Evolutionary conservation across 2,888 invertebrate genomes (phyloP).

Genomic region (Folsomia manolachei): DNA sequence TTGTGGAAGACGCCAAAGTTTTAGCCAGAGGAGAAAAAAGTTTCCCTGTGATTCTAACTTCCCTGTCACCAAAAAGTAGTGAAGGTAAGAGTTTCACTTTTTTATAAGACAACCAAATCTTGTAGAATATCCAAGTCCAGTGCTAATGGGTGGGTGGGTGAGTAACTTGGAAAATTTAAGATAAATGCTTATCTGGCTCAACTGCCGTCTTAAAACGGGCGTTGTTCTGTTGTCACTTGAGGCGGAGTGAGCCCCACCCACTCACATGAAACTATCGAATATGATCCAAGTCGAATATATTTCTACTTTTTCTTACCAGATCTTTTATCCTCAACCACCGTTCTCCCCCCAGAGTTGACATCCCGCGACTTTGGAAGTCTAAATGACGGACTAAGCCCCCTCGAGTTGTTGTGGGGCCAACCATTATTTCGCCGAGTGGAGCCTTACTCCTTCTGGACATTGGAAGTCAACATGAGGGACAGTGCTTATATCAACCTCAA

Average conservation of each 20-base stretch:
- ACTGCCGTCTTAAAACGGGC: too few species aligned
- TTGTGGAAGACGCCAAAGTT: conserved; percentile 83
- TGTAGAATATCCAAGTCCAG: too few species aligned
- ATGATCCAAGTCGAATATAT: too few species aligned
- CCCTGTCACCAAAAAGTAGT: conserved; percentile 64
- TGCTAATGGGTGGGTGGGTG: not conserved
- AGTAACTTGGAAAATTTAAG: too few species aligned
- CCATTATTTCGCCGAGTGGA: conserved; percentile 78
- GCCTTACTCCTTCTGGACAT: conserved; percentile 90
- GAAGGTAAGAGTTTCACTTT: conserved; percentile 59
- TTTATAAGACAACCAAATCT: not conserved
- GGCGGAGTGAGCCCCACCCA: too few species aligned
- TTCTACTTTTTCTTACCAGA: conserved; percentile 32
- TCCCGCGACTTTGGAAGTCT: conserved; percentile 43
- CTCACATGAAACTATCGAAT: too few species aligned
- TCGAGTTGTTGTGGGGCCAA: conserved; percentile 72
- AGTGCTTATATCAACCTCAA: conserved; percentile 78
- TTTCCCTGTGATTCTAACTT: conserved; percentile 63
- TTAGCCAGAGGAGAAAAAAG: conserved; percentile 82
- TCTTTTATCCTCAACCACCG: conserved; percentile 49
- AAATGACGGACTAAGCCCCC: conserved; percentile 45
- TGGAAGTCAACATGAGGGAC: conserved; percentile 64
- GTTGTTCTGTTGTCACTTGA: too few species aligned
- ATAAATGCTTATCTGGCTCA: too few species aligned
- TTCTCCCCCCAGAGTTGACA: conserved; percentile 46